Percentiles rank a stretch among this genome's conserved stretches.
Conservation (phyloP, 1,140 invertebrate genomes). For the Drosophila gunungcola region DNA sequence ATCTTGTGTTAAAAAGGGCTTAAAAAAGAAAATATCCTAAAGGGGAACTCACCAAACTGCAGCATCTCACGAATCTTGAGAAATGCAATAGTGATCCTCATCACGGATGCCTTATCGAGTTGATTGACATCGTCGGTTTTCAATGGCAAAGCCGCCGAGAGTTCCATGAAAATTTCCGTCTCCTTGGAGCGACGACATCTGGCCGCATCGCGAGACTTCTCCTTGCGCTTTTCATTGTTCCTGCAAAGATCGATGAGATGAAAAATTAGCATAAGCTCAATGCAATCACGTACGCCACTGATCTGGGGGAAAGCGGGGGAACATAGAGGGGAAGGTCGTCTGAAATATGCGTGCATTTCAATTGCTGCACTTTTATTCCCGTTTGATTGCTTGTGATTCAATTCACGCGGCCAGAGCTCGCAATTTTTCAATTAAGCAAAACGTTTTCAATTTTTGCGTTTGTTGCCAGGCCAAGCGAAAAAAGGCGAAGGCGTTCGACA, state of each 20-base stretch:
- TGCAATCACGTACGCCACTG: conserved; percentile 66
- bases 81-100: conserved; percentile 96
- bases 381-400: conserved; percentile 75
- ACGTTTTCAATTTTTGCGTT: conserved; percentile 25
- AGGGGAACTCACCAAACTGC: conserved; percentile 88
- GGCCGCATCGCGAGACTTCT: conserved; percentile 97
- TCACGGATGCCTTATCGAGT: conserved; percentile 97
- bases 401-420: conserved; percentile 55
- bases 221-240: conserved; percentile 98
- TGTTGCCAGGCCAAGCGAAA: conserved; percentile 33
- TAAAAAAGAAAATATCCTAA: background rate
- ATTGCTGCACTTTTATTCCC: conserved; percentile 66
- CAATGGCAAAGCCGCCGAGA: conserved; percentile 93
- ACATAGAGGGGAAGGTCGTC: background rate
- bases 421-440: conserved; percentile 77
- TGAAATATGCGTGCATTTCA: conserved; percentile 70
- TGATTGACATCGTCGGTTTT: conserved; percentile 91
- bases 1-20: conserved; percentile 57
- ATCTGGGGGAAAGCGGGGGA: background rate
- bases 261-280: conserved; percentile 33
- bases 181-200: conserved; percentile 95
- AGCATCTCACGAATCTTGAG: conserved; percentile 94
- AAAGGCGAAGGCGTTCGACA: conserved; percentile 37
- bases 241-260: conserved; percentile 86
- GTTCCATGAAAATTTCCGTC: conserved; percentile 96